Evolutionary conservation across 2,113 vertebrate genomes (phyloP).

Genomic region (Corythaixoides concolor): DNA sequence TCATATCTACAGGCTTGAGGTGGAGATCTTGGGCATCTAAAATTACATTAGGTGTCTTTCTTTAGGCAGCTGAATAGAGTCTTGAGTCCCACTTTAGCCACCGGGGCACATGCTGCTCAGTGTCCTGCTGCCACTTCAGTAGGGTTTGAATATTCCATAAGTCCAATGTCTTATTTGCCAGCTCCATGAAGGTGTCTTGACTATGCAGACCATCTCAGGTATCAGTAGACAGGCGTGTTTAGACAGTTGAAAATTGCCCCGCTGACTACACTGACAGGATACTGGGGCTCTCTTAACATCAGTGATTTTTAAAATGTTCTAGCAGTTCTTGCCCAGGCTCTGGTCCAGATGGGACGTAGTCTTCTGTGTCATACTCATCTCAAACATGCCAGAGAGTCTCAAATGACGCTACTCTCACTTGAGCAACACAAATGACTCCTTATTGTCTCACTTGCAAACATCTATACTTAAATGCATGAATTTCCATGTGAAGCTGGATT

Average conservation of each 20-base stretch:
- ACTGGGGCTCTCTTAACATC: not conserved
- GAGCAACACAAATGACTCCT: not conserved
- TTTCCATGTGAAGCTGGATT: not conserved
- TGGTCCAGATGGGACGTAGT: not conserved
- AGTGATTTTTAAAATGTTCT: not conserved
- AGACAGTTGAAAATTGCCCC: not conserved
- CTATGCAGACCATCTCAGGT: not conserved
- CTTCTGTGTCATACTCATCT: not conserved
- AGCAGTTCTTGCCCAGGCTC: not conserved
- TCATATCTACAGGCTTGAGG: not conserved
- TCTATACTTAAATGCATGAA: not conserved
- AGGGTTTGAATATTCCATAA: rapidly evolving
- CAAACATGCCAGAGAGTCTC: not conserved
- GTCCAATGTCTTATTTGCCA: not conserved
- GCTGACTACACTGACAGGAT: not conserved
- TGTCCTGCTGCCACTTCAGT: not conserved
- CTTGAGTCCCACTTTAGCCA: not conserved
- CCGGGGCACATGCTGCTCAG: not conserved
- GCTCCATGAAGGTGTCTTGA: not conserved
- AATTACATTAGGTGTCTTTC: not conserved
- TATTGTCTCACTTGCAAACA: not conserved
- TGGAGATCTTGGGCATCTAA: not conserved
- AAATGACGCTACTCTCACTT: not conserved
- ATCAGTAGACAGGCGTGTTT: not conserved
- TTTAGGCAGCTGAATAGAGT: not conserved